Evolutionary conservation across 2,888 invertebrate genomes (phyloP), one percentile per base, ranked within the genome.

Genomic region (Microctonus hyperodae): DNA sequence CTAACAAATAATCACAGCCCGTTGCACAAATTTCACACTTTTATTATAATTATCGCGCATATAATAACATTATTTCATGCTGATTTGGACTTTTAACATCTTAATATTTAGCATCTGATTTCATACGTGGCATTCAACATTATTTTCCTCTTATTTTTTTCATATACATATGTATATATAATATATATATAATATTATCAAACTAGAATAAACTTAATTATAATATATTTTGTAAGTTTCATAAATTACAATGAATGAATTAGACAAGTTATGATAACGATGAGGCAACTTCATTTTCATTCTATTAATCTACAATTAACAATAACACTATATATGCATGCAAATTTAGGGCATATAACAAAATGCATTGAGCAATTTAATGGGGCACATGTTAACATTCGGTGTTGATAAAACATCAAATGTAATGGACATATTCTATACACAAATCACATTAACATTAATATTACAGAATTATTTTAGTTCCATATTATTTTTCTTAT

Each of bases 1-100:
- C 67, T 70, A 70, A 69, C 70, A 65, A 65, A 69, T 71, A 71
- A 69, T 71, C 70, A 71, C 69, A 71, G 70, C 70, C 70, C 69
- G 60, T 71, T 69, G 69, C 70, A 68, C 66, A 67, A 71, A 67
- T 67, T 68, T 70, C 57, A 65, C 65, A 25, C 25, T n/a, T 23
- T 23, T 51, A 22, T 23, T 51, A 11, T 13, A 25, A 51, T 51
- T 50, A 11, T 51, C 4, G 11, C 25, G 11, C 22, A 9, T 44
- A 16, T 44, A 4, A 25, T 22, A n/a, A n/a, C n/a, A 23, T 23
- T 51, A 1, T 11, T 23, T 25, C 51, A 51, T 25, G 13, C 13
- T 5, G 25, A n/a, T 28, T 28, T 28, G 3, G 28, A 28, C 28
- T 28, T 28, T 28, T 28, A 28, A 28, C 7, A 28, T 28, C 28